phyloP scores from a whole-genome alignment of 2,113 vertebrate genomes.

The Psophia crepitans region DNA sequence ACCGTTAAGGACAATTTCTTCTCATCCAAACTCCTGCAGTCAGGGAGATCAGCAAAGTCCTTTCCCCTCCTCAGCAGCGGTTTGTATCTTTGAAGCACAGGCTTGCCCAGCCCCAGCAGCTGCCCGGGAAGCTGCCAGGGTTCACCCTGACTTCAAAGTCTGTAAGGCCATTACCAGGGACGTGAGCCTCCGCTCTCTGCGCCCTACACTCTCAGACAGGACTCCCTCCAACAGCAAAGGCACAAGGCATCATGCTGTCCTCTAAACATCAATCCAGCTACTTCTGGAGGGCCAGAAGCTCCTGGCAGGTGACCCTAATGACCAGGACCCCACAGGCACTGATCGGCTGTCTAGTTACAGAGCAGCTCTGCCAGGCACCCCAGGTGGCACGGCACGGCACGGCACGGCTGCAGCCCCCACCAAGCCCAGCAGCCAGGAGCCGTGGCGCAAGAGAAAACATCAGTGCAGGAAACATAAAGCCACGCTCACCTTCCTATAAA shows the following conservation, averaged over 20 bases:
- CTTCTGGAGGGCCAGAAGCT: background rate
- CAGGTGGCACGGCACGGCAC: background rate
- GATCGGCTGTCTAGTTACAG: background rate
- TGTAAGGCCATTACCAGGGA: background rate
- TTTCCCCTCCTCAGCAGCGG: background rate
- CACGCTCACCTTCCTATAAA: background rate
- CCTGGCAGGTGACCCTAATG: background rate
- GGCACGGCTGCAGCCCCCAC: background rate
- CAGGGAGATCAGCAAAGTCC: background rate
- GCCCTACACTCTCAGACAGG: fast-evolving
- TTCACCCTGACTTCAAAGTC: background rate
- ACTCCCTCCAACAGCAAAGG: background rate
- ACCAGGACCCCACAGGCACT: background rate
- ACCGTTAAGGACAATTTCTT: background rate
- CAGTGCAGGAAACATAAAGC: background rate
- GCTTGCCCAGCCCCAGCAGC: background rate
- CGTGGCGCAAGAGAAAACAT: background rate
- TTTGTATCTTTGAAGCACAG: background rate
- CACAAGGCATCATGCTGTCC: fast-evolving
- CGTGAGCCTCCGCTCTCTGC: background rate
- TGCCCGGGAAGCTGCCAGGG: background rate
- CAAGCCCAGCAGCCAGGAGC: background rate
- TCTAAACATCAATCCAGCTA: background rate
- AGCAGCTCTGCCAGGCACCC: background rate
- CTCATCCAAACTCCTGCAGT: background rate